Conservation (phyloP, 2,888 invertebrate genomes). For the Cephus pulcher region DNA sequence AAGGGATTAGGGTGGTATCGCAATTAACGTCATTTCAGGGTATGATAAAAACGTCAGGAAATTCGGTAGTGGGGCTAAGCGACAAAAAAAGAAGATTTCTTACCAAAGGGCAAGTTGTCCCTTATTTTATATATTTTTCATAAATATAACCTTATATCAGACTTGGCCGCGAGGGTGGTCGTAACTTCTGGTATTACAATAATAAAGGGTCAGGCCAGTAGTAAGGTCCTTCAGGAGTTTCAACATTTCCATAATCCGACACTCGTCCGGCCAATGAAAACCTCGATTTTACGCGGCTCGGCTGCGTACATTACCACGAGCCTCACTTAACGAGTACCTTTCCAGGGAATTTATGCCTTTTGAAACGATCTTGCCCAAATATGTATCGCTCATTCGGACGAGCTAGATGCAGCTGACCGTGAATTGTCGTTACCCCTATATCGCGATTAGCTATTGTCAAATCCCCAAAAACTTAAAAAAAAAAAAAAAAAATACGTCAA, state of each 20-base stretch:
- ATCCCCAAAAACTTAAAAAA: not conserved
- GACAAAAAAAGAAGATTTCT: not conserved
- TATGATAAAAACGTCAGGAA: not conserved
- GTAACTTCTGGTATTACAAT: slow-evolving; percentile 64
- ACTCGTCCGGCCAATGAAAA: slow-evolving; percentile 55
- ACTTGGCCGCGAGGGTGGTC: slow-evolving; percentile 44
- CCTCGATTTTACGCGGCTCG: slow-evolving; percentile 41
- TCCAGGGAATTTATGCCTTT: slow-evolving; percentile 27
- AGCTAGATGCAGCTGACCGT: slow-evolving; percentile 16
- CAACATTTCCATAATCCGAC: slow-evolving; percentile 62
- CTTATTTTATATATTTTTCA: slow-evolving; percentile 36
- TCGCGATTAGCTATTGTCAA: not conserved
- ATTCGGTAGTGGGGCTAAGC: not conserved
- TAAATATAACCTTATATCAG: slow-evolving; percentile 56
- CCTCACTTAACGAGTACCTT: slow-evolving; percentile 27
- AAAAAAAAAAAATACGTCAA: not conserved
- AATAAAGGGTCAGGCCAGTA: slow-evolving; percentile 59
- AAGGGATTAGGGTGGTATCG: not conserved
- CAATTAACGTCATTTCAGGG: slow-evolving; percentile 45
- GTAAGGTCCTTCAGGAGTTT: slow-evolving; percentile 30
- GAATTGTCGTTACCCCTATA: not conserved
- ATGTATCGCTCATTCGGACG: slow-evolving; percentile 1
- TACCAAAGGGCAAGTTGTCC: not conserved
- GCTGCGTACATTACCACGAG: slow-evolving; percentile 21
- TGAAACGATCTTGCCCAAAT: not conserved